phyloP scores from a whole-genome alignment of 1,140 invertebrate genomes.

The Diabrotica virgifera region DNA sequence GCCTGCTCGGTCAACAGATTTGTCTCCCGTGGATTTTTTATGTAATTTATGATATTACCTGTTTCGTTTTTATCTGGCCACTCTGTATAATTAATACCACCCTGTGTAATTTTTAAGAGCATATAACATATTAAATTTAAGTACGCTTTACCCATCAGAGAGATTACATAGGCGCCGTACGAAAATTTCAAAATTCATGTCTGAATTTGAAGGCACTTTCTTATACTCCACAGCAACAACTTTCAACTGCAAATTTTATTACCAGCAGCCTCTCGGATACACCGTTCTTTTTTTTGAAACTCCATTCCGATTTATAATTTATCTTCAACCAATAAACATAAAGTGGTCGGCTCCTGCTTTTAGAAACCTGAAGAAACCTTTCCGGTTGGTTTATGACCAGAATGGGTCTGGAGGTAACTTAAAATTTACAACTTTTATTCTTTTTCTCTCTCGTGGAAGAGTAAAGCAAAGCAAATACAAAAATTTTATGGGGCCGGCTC shows the following conservation, averaged over 20 bases:
- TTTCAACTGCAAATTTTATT: conserved; percentile 1
- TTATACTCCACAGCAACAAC: not conserved
- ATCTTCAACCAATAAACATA: conserved; percentile 9
- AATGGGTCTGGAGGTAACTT: not conserved
- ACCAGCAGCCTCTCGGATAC: not conserved
- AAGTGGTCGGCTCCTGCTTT: conserved; percentile 1
- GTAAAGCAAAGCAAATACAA: too few species aligned
- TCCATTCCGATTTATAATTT: conserved; percentile 8
- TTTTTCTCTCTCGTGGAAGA: too few species aligned
- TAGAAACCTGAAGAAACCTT: conserved; percentile 9
- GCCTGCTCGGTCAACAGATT: too few species aligned
- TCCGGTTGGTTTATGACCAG: conserved; percentile 4
- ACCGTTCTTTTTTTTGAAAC: not conserved
- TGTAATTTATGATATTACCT: too few species aligned
- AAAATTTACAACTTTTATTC: too few species aligned
- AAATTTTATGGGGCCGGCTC: too few species aligned
- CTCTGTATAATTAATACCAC: too few species aligned
- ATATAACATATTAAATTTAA: not conserved
- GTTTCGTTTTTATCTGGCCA: too few species aligned
- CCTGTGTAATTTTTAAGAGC: not conserved
- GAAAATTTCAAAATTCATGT: not conserved
- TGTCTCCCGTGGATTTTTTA: too few species aligned
- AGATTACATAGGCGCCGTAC: too few species aligned
- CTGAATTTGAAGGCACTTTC: not conserved
- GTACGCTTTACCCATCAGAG: too few species aligned